Evolutionary conservation across 2,113 vertebrate genomes (phyloP), one percentile per base, ranked within the genome.

Genomic region (Protomyctophum bolini): DNA sequence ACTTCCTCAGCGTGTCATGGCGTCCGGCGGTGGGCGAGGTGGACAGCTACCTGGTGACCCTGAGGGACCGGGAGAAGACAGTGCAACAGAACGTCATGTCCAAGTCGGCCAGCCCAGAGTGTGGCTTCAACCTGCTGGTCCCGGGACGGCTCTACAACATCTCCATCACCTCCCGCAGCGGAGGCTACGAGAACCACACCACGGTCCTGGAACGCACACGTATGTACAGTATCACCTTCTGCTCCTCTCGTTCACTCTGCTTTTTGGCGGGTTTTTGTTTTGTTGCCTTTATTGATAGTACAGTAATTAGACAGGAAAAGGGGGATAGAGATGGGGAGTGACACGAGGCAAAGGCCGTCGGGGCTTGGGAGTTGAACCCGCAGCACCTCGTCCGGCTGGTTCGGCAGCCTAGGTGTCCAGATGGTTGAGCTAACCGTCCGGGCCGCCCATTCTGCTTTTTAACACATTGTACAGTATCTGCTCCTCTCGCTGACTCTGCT

Each of bases 1-100:
- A 98, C 88, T 98, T 97, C 90, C 96, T 99, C 57, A 93, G 94
- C 3, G 91, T 98, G 66, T 97, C 97, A 6, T 99, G 98, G 98
- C 92, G 94, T 48, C 94, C 94, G 0, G 94, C 96, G 0, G 59
- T 83, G 1, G 98, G 97, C 12, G 95, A 97, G 2, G 91, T 98
- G 70, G 96, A 97, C 81, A 92, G 81, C 77, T 99, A 99, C 56
- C 83, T 95, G 63, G 96, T 98, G 48, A 93, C 89, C 0, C 94
- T 99, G 46, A 93, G 91, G 49, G 94, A 97, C 0, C 46, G 33
- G 0, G 86, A 90, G 60, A 92, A 66, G 63, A 83, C 86, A 0
- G 75, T 98, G 49, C 95, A 97, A 87, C 87, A 91, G 1, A 82
- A 95, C 6, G 88, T 86, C 0, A 72, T 96, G 8, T 92, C 96